Evolutionary conservation across 2,888 invertebrate species (phyloP), one percentile per base, ranked within the genome.

Genomic region (Andrena chrysosceles): DNA sequence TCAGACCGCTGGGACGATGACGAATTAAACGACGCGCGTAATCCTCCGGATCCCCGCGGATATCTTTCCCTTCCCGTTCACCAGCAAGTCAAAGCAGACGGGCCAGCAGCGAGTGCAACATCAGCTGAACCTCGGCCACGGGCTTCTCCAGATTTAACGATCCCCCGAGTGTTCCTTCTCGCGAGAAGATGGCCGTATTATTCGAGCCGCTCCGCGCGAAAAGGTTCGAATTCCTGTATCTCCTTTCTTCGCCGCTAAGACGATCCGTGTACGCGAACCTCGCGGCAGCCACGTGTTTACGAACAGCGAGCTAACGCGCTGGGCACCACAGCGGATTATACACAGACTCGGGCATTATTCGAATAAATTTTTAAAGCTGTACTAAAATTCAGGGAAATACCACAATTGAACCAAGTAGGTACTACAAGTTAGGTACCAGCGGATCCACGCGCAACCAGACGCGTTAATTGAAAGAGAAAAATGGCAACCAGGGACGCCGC

Each of bases 11-110:
- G n/a, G 35, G 26, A 1, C 16, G 10, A 4, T 29, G 29, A 48
- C 7, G 42, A 74, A 73, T 66, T 29, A 33, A 77, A 62, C 10
- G 60, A 35, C 23, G 48, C 49, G 42, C 16, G 49, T 67, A 60
- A 75, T 74, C 66, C 77, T 8, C 13, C 56, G 31, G n/a, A 64
- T 64, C 48, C 62, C 42, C 54, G 20, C 48, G 42, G 49, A 35
- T 49, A 75, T 75, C 60, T 59, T 66, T 52, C 33, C 23, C 63
- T 64, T 63, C 62, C 23, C 10, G 54, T 59, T 67, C 77, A 77
- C 74, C 75, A 54, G 75, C 77, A 77, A 77, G 77, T 77, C 77
- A 74, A 77, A 66, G 35, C 20, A 74, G 77, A 77, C 13, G 31
- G 35, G 62, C 29, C 31, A 5, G 49, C 20, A 10, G 29, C n/a